Evolutionary conservation across 2,888 invertebrate genomes (phyloP).

Genomic region (Eupeodes luniger): DNA sequence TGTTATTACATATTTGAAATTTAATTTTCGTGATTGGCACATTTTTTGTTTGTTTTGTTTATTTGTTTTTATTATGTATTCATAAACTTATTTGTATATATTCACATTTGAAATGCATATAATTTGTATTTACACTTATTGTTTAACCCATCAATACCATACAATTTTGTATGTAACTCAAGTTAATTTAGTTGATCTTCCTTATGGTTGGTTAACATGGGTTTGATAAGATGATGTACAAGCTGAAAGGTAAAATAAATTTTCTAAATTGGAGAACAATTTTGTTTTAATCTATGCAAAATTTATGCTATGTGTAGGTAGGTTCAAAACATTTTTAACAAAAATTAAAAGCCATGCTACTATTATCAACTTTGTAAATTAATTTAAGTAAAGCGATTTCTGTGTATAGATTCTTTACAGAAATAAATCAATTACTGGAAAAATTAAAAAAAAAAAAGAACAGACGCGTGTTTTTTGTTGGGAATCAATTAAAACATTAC

Average conservation of each 20-base stretch:
- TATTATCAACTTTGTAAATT: not conserved
- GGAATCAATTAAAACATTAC: too few species aligned
- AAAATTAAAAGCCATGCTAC: conserved; percentile 12
- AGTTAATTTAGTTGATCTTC: not conserved
- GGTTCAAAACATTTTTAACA: not conserved
- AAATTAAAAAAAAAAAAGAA: too few species aligned
- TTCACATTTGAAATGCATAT: conserved; percentile 26
- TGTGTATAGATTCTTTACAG: too few species aligned
- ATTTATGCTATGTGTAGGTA: not conserved
- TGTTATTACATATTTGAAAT: conserved; percentile 27
- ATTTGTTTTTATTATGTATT: conserved; percentile 28
- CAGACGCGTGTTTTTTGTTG: too few species aligned
- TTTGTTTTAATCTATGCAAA: not conserved
- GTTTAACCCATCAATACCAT: not conserved
- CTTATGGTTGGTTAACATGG: not conserved
- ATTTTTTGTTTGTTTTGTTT: conserved; percentile 58
- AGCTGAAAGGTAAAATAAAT: conserved; percentile 7
- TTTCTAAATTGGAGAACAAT: not conserved
- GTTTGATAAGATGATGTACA: not conserved
- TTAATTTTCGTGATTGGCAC: conserved; percentile 64
- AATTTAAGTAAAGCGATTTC: too few species aligned
- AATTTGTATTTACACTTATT: conserved; percentile 24
- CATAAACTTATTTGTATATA: conserved; percentile 5
- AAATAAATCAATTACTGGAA: too few species aligned
- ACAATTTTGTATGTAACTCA: not conserved